Evolutionary conservation across 1,140 invertebrate genomes (phyloP).

Genomic region (Palaemon carinicauda): DNA sequence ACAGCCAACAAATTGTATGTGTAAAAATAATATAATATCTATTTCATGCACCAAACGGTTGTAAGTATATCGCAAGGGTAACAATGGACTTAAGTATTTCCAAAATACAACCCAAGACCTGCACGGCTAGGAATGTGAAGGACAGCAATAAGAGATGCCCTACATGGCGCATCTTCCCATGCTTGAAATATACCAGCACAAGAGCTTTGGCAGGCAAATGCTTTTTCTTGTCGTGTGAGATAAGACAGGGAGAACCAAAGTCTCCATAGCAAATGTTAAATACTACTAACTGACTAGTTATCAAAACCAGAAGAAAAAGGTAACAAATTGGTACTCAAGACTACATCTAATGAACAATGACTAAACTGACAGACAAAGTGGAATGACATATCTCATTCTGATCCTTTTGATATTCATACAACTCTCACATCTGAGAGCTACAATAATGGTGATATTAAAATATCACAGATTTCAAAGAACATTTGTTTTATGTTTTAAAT

Average conservation of each 20-base stretch:
- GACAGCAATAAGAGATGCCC: slow-evolving; percentile 38
- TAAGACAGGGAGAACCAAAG: slow-evolving; percentile 21
- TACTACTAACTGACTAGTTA: slow-evolving; percentile 38
- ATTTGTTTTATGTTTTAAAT: slow-evolving; percentile 61
- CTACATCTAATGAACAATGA: slow-evolving; percentile 48
- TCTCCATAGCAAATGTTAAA: slow-evolving; percentile 42
- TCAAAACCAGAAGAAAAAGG: slow-evolving; percentile 47
- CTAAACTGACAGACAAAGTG: slow-evolving; percentile 29
- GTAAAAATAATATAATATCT: no score
- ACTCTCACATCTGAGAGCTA: slow-evolving; percentile 52
- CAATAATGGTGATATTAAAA: slow-evolving; percentile 60
- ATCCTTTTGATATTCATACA: slow-evolving; percentile 57
- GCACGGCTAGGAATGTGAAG: slow-evolving; percentile 14
- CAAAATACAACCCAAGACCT: slow-evolving; percentile 5
- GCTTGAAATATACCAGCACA: slow-evolving; percentile 31
- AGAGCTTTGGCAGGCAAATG: slow-evolving; percentile 47
- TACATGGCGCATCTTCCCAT: slow-evolving; percentile 13
- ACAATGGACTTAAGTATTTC: slow-evolving; percentile 1
- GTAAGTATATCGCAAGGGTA: background rate
- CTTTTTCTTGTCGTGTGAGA: slow-evolving; percentile 38
- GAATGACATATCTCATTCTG: slow-evolving; percentile 47
- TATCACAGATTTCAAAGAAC: slow-evolving; percentile 61
- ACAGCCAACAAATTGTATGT: no score
- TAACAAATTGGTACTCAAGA: slow-evolving; percentile 41
- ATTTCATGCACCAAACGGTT: no score